Evolutionary conservation across 2,797 vertebrate genomes (phyloP).

Genomic region (Falco biarmicus): DNA sequence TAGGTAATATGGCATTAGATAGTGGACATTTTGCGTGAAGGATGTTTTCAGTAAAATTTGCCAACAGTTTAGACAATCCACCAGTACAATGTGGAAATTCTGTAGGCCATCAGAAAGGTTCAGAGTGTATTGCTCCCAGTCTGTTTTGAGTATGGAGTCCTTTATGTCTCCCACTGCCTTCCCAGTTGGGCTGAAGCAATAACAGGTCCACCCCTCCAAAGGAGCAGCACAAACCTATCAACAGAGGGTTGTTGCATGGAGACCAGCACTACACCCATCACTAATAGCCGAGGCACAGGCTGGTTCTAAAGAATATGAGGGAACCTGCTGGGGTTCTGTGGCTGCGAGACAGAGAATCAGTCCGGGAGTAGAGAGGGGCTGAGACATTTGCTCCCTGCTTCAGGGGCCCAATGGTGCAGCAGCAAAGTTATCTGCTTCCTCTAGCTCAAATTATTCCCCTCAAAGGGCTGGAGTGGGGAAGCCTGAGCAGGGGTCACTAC

Average conservation of each 20-base stretch:
- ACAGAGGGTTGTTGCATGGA: neutral
- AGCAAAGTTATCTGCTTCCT: neutral
- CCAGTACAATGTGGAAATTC: neutral
- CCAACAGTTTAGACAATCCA: neutral
- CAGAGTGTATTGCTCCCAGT: neutral
- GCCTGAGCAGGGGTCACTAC: neutral
- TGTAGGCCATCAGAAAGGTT: neutral
- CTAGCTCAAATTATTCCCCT: neutral
- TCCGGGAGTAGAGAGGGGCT: neutral
- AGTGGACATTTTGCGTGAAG: neutral
- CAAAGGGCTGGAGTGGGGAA: fast-evolving
- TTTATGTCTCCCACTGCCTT: neutral
- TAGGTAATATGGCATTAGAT: neutral
- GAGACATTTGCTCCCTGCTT: neutral
- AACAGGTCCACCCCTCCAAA: neutral
- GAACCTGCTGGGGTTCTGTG: neutral
- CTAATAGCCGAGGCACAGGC: neutral
- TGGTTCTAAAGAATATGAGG: neutral
- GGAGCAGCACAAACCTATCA: neutral
- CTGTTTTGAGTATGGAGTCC: neutral
- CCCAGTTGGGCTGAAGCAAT: neutral
- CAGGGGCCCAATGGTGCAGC: too few species aligned
- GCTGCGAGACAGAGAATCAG: neutral
- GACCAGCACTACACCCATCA: neutral
- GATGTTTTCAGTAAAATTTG: neutral